Base-by-base conservation (phyloP, 2,888 invertebrate species). In the Eupithecia subumbrata region DNA sequence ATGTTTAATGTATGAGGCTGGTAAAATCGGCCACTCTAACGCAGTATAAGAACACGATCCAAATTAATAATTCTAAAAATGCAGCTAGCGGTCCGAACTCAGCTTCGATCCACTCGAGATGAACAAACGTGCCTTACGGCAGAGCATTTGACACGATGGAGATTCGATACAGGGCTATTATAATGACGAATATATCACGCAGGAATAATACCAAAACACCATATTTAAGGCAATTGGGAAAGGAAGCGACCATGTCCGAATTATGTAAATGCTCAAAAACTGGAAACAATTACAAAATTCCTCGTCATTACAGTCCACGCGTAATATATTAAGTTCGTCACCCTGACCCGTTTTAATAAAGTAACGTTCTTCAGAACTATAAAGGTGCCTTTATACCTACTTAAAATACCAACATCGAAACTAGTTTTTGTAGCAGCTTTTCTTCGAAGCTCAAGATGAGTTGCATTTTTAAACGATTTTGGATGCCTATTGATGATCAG, bases 11-110 rank as follows among this genome's bases (percentile, higher is more conserved):
- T 90, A 94, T 94, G 85, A 92, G 88, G 81, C 86, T 86, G 87
- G 85, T 87, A 92, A 92, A 93, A 91, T 92, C 90, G 88, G 84
- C 88, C 89, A 90, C 90, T 90, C 93, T 90, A 90, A 90, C 91
- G 90, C 90, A 90, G 87, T 90, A 89, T 87, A 91, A 92, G 92
- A 92, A 93, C 91, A 92, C 86, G 88, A 84, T 83, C 89, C 86
- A 92, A 93, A 94, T 93, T 94, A 93, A 93, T 93, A 92, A 94
- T 94, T 92, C 93, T 91, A 92, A 93, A 93, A 92, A 94, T 94
- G 93, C 92, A 92, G 84, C 83, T 86, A 86, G 85, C 86, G 87
- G 84, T 83, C 84, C 80, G 75, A 91, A 91, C 87, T 87, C 85
- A 86, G 84, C 87, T 87, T 80, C 78, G 84, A 78, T 79, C 69